phyloP scores from a whole-genome alignment of 2,888 invertebrate genomes.

The Boloria euphrosyne region DNA sequence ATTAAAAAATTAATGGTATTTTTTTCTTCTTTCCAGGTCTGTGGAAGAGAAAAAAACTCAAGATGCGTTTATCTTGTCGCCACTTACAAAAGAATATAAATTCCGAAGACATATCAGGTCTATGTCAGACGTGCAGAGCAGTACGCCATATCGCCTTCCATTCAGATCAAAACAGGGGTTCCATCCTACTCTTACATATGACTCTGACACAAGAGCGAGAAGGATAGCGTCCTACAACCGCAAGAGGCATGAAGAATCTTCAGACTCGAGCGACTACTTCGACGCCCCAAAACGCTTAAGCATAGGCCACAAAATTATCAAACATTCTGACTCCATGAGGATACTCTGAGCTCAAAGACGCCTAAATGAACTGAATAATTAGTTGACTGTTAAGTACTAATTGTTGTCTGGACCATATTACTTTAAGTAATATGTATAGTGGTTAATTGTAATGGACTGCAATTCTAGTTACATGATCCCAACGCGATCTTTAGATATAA shows the following conservation, averaged over 20 bases:
- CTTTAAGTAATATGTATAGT: constrained; percentile 27
- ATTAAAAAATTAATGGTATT: background rate
- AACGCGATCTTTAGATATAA: constrained; percentile 60
- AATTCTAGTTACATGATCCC: constrained; percentile 45
- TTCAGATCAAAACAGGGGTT: constrained; percentile 64
- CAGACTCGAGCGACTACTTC: constrained; percentile 69
- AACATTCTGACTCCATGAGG: constrained; percentile 76
- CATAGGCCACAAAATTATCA: constrained; percentile 68
- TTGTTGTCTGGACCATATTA: constrained; percentile 25
- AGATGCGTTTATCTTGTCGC: constrained; percentile 56
- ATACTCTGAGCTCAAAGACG: constrained; percentile 50
- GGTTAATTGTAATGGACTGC: constrained; percentile 25
- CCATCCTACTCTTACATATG: constrained; percentile 66
- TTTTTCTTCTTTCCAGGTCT: constrained; percentile 58
- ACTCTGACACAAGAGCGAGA: constrained; percentile 69
- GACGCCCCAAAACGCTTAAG: constrained; percentile 60
- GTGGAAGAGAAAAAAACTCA: constrained; percentile 59
- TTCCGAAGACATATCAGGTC: constrained; percentile 71
- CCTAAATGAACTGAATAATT: constrained; percentile 57
- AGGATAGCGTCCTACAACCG: constrained; percentile 57
- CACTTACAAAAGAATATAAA: constrained; percentile 71
- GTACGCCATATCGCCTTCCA: constrained; percentile 68
- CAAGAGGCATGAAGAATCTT: constrained; percentile 61
- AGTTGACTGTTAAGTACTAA: constrained; percentile 47
- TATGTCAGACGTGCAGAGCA: constrained; percentile 77